Percentiles rank a stretch among this genome's conserved stretches.
These are phyloP conservation scores for Porites cylindrica DNA, from an alignment of 92 coral and sea anemone genomes.

Conservation along the genomic window DNA sequence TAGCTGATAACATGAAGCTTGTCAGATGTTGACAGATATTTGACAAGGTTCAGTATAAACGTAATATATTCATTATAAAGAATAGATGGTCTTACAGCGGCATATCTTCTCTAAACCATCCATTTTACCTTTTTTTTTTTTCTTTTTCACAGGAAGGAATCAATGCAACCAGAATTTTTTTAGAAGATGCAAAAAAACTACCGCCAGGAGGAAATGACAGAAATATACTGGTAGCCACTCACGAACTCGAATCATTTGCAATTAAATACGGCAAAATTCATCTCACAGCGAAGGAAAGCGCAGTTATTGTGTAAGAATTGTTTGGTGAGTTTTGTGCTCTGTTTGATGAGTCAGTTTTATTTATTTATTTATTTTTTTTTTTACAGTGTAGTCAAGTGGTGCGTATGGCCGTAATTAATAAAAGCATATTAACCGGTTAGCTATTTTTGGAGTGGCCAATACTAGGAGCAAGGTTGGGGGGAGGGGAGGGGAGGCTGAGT, in stretches of 20 bases:
- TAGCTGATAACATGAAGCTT: too few relatives aligned
- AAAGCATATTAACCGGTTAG: too few relatives aligned
- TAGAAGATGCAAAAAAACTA: not conserved
- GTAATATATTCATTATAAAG: too few relatives aligned
- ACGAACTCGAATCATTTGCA: constrained; percentile 13
- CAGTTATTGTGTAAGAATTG: not conserved
- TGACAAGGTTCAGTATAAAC: too few relatives aligned
- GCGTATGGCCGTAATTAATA: too few relatives aligned
- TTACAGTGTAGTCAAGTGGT: too few relatives aligned
- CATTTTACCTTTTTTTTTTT: too few relatives aligned
- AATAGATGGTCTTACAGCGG: too few relatives aligned
- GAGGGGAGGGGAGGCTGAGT: too few relatives aligned
- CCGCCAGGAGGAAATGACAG: not conserved
- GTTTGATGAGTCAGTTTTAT: not conserved
- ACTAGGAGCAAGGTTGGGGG: too few relatives aligned
- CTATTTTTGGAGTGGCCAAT: too few relatives aligned
- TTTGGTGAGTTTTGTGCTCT: not conserved
- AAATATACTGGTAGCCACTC: constrained; percentile 17
- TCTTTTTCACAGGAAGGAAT: not conserved
- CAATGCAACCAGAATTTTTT: not conserved
- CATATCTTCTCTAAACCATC: not conserved
- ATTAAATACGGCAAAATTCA: constrained; percentile 5
- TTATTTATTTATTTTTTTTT: not conserved
- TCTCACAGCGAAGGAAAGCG: constrained; percentile 4
- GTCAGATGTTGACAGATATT: too few relatives aligned